Evolutionary conservation across 2,113 vertebrate genomes (phyloP), one percentile per base, ranked within the genome.

Genomic region (Tetraodon nigroviridis): DNA sequence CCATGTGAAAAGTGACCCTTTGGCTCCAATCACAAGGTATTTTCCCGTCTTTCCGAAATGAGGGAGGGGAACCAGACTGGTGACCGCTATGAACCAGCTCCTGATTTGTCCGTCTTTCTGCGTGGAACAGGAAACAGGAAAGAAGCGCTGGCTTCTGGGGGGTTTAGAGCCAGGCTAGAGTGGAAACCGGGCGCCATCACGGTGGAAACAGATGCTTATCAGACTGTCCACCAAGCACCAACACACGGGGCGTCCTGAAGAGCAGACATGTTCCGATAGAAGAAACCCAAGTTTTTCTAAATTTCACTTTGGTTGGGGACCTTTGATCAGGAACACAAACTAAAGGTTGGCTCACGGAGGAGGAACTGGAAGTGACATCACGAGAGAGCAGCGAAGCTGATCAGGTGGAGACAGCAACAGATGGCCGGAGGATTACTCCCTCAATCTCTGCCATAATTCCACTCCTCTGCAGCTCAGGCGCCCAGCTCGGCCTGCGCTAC

Each of bases 391-490:
- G 22, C 70, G 74, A 46, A 77, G 62, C 5, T 51, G 58, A 64
- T 29, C 73, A 74, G 71, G 54, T 63, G 53, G 64, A 53, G 42
- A 42, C 67, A 58, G 77, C 71, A 73, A 46, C 89, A 92, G 90
- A 92, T 91, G 89, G 89, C 58, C 63, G 64, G 59, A 58, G 88
- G 87, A 91, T 91, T 91, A 91, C 72, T 73, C 68, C 74, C 51
- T 21, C 86, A 87, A 87, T 86, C 88, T 86, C 75, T 84, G 72
- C 56, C 66, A 76, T 80, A 77, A 82, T 87, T 84, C 75, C 77
- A 71, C 70, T 68, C 51, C 70, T 68, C 51, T 22, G 49, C 32
- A 55, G 51, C 64, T 51, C 42, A 58, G 54, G 27, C 46, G n/a
- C 54, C 71, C 64, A 53, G 46, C 58, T 71, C 50, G 15, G n/a